Base-by-base conservation (phyloP, 2,113 vertebrate genomes). In the Periophthalmus modestus region DNA sequence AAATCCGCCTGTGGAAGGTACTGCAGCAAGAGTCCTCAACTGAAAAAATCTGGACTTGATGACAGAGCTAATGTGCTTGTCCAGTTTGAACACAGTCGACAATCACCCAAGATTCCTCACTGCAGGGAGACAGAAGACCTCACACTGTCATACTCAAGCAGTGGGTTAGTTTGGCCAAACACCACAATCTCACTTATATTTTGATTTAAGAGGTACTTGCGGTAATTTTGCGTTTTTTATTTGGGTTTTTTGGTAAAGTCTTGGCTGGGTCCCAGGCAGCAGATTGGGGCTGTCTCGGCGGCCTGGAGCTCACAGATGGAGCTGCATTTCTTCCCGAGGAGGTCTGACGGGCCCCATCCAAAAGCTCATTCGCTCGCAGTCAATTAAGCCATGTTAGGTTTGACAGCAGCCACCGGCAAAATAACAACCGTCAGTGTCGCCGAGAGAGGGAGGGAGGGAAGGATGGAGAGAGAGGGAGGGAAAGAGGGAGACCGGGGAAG, bases 321-420 rank as follows among this genome's bases (percentile, higher is more conserved):
- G 87, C 87, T 61, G 78, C 88, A 83, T 89, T 86, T 86, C 86
- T 91, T 86, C 85, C 88, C 84, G 88, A 84, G 87, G 87, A 89
- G 85, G 75, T 62, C 86, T 89, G 87, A 91, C 91, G 91, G 91
- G 85, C 90, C 89, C 89, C 86, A 87, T 91, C 87, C 81, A 89
- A 82, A 83, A 87, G 87, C 89, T 91, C 90, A 92, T 92, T 90
- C 90, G 84, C 91, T 91, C 74, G 88, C 89, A 91, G 89, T 92
- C 91, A 93, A 93, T 90, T 92, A 93, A 93, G 92, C 90, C 89
- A 82, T 91, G 92, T 91, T 93, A 91, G 90, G 89, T 90, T 87
- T 93, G 92, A 93, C 92, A 92, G 92, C 80, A 87, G 92, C 92
- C 87, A 86, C 81, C 77, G 92, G 92, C 92, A 55, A 92, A 92